Base-by-base conservation (phyloP, 2,113 vertebrate genomes). In the Bostrychus sinensis region DNA sequence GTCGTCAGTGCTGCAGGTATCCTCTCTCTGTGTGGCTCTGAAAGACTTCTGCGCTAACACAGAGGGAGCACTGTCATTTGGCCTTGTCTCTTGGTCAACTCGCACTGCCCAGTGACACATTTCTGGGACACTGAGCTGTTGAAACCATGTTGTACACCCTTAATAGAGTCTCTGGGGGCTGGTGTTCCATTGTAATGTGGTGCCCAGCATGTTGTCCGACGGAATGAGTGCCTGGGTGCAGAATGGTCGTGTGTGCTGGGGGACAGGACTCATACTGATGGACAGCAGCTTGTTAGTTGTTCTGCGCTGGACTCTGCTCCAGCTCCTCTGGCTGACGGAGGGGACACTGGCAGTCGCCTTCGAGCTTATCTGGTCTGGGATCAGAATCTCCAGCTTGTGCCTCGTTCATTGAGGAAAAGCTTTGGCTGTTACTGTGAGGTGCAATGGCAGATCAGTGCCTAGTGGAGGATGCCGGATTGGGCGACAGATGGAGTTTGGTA, bases 161-260 rank as follows among this genome's bases (percentile, higher is more conserved):
- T 74, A 82, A 82, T 77, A 53, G 45, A 60, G 80, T 69, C 76
- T 82, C 69, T 32, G 23, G 62, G 50, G 81, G 50, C 37, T 6
- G 13, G 51, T 78, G 78, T 70, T 79, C 68, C 64, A 62, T 83
- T 80, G 76, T 65, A 80, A 76, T 75, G 80, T 63, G 64, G 82
- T 72, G 51, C 56, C 37, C 70, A 75, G 71, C 57, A 41, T 75
- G 80, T 77, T 80, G 79, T 78, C 63, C 55, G 62, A 84, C 70
- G 78, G 72, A 80, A 85, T 65, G 66, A 67, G 68, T 68, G 74
- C 19, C 46, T 74, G 46, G 23, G 38, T 4, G 10, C 43, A 48
- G 69, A 60, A 55, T 55, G 48, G 26, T 39, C 62, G 26, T 54
- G 55, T 50, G 63, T 55, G 36, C 48, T 42, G 48, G 70, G 51